Evolutionary conservation across 2,113 vertebrate genomes (phyloP).

Genomic region (Tapirus terrestris): DNA sequence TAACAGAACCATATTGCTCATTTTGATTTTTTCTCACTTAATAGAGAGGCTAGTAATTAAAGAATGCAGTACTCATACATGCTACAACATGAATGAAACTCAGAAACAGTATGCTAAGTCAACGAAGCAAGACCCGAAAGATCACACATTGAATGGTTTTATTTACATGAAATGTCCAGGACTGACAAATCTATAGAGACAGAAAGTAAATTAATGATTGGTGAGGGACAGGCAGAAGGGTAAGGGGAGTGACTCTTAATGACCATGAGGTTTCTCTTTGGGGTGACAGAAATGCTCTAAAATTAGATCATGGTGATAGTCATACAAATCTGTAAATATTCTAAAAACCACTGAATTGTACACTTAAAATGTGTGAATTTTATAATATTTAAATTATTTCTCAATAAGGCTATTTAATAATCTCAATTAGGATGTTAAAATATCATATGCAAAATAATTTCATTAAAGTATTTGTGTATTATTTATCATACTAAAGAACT

Average conservation of each 20-base stretch:
- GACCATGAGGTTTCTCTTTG: not conserved
- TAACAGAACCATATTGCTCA: not conserved
- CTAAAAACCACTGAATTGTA: not conserved
- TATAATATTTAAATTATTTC: constrained; percentile 39
- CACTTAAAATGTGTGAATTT: not conserved
- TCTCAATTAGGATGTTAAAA: constrained; percentile 12
- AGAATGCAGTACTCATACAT: not conserved
- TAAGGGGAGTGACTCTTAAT: not conserved
- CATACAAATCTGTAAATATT: not conserved
- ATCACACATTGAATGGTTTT: not conserved
- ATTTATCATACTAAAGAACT: not conserved
- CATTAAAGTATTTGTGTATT: constrained; percentile 24
- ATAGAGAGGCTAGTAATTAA: not conserved
- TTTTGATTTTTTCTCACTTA: not conserved
- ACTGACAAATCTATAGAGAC: not conserved
- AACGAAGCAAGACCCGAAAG: not conserved
- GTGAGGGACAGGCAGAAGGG: not conserved
- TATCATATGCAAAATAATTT: constrained; percentile 2
- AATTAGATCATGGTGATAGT: not conserved
- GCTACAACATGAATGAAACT: not conserved
- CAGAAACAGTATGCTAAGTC: not conserved
- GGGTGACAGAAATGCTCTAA: not conserved
- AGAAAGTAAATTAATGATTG: not conserved
- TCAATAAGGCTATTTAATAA: constrained; percentile 36
- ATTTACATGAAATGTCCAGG: not conserved